Evolutionary conservation across 2,113 vertebrate genomes (phyloP).

Genomic region (Clarias magur): DNA sequence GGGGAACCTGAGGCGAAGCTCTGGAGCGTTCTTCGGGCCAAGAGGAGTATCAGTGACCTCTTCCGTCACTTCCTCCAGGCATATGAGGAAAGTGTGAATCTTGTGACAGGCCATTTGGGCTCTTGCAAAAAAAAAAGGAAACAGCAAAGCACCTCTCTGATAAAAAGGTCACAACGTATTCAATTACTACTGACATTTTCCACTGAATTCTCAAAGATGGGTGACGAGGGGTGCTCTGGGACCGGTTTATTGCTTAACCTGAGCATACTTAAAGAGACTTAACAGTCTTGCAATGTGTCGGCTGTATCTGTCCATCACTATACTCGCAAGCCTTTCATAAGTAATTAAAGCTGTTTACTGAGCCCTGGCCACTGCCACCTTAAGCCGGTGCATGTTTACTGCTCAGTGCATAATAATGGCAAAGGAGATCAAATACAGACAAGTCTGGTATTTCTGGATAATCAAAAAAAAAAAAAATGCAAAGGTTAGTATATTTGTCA

Average conservation of each 20-base stretch:
- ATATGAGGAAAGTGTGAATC: slow-evolving; percentile 26
- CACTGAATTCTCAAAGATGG: slow-evolving; percentile 61
- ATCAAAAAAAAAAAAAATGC: background rate
- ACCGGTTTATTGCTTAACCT: slow-evolving; percentile 60
- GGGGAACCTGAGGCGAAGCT: background rate
- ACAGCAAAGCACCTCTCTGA: slow-evolving; percentile 35
- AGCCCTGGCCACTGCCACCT: slow-evolving; percentile 15
- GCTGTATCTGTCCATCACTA: slow-evolving; percentile 15
- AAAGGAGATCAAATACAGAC: background rate
- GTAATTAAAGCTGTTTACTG: slow-evolving; percentile 32
- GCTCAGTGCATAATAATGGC: background rate
- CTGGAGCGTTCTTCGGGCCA: background rate
- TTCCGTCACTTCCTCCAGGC: background rate
- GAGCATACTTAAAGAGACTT: slow-evolving; percentile 39
- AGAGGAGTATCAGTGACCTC: slow-evolving; percentile 11
- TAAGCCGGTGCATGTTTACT: slow-evolving; percentile 5
- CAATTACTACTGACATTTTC: slow-evolving; percentile 70
- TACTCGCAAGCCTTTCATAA: slow-evolving; percentile 6
- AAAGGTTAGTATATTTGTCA: background rate
- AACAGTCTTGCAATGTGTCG: slow-evolving; percentile 20
- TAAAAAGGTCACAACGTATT: slow-evolving; percentile 65
- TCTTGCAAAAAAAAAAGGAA: slow-evolving; percentile 27
- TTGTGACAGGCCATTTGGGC: slow-evolving; percentile 42
- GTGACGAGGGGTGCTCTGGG: slow-evolving; percentile 57
- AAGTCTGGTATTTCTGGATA: background rate